phyloP scores from a whole-genome alignment of 2,888 invertebrate genomes.

The Dendrolimus pini region DNA sequence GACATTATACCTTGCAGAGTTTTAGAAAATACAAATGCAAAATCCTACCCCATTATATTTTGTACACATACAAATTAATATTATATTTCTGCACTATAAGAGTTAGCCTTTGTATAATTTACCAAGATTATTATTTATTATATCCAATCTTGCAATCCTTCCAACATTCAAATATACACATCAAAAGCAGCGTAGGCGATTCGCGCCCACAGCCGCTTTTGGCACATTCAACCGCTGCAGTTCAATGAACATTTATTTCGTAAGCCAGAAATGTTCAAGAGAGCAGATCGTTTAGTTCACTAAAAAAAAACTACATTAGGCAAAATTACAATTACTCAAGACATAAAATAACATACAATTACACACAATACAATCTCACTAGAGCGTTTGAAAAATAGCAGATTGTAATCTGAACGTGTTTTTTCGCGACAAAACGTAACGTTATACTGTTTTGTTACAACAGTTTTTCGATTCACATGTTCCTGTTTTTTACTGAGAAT shows the following conservation, averaged over 20 bases:
- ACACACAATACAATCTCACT: constrained; percentile 13
- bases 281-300: constrained; percentile 2
- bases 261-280: constrained; percentile 23
- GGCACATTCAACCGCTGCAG: constrained; percentile 43
- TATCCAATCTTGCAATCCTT: no score
- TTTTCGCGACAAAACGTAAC: constrained; percentile 20
- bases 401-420: constrained; percentile 27
- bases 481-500: no score
- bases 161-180: no score
- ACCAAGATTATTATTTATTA: no score
- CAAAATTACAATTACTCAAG: constrained; percentile 8
- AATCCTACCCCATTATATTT: no score
- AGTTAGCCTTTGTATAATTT: no score
- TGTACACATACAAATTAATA: no score
- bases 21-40: no score
- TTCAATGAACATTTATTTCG: constrained; percentile 39
- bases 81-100: no score
- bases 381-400: constrained; percentile 18
- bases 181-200: constrained; percentile 22
- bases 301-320: background rate
- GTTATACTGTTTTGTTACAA: constrained; percentile 8
- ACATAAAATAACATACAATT: constrained; percentile 14
- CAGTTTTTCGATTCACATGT: constrained; percentile 7
- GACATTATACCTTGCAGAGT: no score
- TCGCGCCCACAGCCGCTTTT: constrained; percentile 34